Percentiles rank a stretch among this genome's conserved stretches.
phyloP scores from a whole-genome alignment of 2,888 invertebrate species.

The Drepanosiphum platanoidis region DNA sequence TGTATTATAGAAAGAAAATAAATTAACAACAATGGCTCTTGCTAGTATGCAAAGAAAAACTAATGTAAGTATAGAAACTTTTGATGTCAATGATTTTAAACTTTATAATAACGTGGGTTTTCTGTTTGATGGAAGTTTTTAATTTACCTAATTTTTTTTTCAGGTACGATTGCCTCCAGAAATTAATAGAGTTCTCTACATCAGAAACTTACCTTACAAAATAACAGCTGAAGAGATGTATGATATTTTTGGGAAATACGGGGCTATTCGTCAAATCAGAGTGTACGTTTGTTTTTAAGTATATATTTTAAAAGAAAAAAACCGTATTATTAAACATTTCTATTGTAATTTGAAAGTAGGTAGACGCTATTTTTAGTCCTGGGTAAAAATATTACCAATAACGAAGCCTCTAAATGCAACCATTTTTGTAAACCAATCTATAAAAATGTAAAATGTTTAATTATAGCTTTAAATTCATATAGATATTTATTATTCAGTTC shows the following conservation, averaged over 20 bases:
- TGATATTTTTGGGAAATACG: slow-evolving; percentile 99
- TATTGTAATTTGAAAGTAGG: too few relatives aligned
- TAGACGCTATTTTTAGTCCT: background rate
- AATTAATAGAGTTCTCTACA: slow-evolving; percentile 95
- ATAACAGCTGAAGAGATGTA: slow-evolving; percentile 99
- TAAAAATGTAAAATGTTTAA: too few relatives aligned
- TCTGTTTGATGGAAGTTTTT: background rate
- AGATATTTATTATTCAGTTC: too few relatives aligned
- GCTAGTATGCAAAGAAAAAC: slow-evolving; percentile 61
- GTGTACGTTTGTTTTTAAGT: slow-evolving; percentile 76
- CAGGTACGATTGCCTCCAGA: slow-evolving; percentile 97
- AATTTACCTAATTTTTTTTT: slow-evolving; percentile 64
- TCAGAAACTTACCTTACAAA: slow-evolving; percentile 97
- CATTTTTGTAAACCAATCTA: too few relatives aligned
- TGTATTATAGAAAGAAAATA: background rate
- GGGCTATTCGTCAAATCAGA: slow-evolving; percentile 97
- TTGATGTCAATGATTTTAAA: background rate
- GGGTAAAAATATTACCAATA: too few relatives aligned
- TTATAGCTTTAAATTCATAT: too few relatives aligned
- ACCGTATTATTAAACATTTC: background rate
- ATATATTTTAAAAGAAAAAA: too few relatives aligned
- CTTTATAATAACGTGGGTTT: background rate
- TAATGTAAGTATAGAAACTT: slow-evolving; percentile 44
- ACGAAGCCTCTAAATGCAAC: too few relatives aligned
- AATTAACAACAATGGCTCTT: slow-evolving; percentile 50